A percentile compares a stretch with the other conserved stretches of the same genome.
Conservation (phyloP, 2,113 vertebrate genomes). For the Nannobrachium achirus region DNA sequence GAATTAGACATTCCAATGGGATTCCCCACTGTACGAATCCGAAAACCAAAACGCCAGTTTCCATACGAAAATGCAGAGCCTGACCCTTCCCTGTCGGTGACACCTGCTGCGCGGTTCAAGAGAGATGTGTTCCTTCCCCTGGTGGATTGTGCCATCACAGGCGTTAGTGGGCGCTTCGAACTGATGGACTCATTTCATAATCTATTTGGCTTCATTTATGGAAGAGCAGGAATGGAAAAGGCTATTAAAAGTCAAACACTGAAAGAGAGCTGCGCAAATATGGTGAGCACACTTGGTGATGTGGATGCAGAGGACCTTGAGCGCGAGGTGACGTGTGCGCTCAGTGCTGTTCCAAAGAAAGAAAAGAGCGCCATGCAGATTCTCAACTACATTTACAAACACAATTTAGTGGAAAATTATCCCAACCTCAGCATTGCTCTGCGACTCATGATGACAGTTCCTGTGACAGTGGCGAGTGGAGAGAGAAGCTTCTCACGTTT, state of each 20-base stretch:
- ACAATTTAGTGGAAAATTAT: conserved; percentile 3
- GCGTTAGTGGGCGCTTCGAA: no score
- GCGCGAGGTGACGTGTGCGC: no score
- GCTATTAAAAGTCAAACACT: conserved; percentile 1
- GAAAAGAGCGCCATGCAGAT: not conserved
- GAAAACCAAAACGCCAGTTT: conserved; percentile 8
- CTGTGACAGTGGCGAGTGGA: conserved; percentile 1
- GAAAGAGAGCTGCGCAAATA: conserved; percentile 7
- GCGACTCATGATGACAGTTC: conserved; percentile 5
- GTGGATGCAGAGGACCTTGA: no score
- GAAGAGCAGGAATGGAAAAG: not conserved
- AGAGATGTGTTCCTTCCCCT: no score
- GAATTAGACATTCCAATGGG: not conserved
- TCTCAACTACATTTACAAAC: not conserved
- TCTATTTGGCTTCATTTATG: not conserved
- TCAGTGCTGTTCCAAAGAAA: not conserved
- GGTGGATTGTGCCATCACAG: no score
- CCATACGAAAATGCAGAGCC: no score
- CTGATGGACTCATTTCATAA: no score
- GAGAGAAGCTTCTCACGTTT: not conserved
- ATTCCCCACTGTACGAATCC: not conserved
- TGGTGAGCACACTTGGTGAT: no score
- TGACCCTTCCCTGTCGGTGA: no score
- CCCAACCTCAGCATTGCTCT: conserved; percentile 11
- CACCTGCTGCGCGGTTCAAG: no score